Evolutionary conservation across 1,140 invertebrate genomes (phyloP), one percentile per base, ranked within the genome.

Genomic region (Drosophila trapezifrons): DNA sequence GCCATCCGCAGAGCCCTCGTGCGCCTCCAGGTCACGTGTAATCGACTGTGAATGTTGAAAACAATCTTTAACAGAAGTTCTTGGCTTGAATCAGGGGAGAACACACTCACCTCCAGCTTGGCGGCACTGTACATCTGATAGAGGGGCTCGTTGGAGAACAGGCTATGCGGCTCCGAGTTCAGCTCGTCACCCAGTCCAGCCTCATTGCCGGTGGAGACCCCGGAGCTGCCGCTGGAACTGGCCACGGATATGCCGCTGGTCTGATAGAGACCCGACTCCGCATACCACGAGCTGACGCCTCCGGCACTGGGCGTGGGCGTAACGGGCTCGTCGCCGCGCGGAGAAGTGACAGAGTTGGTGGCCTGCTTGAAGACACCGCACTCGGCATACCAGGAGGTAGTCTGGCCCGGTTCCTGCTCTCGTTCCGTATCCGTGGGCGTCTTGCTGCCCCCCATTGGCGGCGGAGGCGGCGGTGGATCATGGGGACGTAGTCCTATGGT

Each of bases 101-200:
- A 3, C 3, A 1, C 0, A 78, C 78, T 93, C 91, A 96, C 95
- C 93, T 96, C 95, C 64, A 95, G 93, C 80, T 97, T 95, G 57
- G 95, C 95, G 13, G 95, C 96, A 67, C 96, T 95, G 92, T 98
- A 98, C 92, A 98, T 98, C 90, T 98, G 97, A 91, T 98, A 98
- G 18, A 98, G 93, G 0, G 97, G 97, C 83, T 98, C 97, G 91
- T 97, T 94, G 12, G 93, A 93, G 91, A 94, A 94, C 56, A 94
- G 90, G 32, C 93, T 93, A 70, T 93, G 93, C 8, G 90, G 80
- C 54, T 83, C 69, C 43, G 69, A 49, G 22, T 25, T 65, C 25
- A 90, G 45, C 9, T 92, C 91, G 57, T 92, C 91, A 2, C 90
- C 80, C 12, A 91, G 69, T 0, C 86, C 80, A 8, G 84, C 89